Percentiles rank a stretch among this genome's conserved stretches.
phyloP scores from a whole-genome alignment of 2,113 vertebrate species.

The Protobothrops flavoviridis region DNA sequence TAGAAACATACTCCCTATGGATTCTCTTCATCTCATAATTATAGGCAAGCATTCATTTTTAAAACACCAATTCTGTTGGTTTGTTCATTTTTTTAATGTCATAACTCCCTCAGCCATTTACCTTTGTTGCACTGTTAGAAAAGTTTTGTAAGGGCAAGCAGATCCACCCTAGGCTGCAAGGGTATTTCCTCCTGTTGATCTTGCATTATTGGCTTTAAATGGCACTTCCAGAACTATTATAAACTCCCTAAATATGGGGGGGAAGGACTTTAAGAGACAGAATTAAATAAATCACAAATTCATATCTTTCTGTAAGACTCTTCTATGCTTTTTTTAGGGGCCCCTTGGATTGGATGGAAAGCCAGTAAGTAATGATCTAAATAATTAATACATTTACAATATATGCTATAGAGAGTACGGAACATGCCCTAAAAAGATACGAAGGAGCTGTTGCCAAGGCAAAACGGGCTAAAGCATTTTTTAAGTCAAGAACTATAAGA shows the following conservation, averaged over 20 bases:
- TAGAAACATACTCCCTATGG: background rate
- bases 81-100: background rate
- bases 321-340: conserved; percentile 74
- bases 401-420: background rate
- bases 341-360: conserved; percentile 95
- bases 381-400: background rate
- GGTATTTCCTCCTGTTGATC: background rate
- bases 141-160: background rate
- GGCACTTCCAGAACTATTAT: background rate
- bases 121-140: background rate
- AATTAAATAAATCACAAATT: background rate
- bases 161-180: background rate
- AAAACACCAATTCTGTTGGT: background rate
- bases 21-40: background rate
- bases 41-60: background rate
- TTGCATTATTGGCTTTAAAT: background rate
- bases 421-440: background rate
- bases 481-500: background rate
- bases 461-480: background rate
- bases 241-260: background rate
- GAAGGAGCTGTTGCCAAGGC: background rate
- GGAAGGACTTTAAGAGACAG: background rate
- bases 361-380: conserved; percentile 81
- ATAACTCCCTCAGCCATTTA: background rate
- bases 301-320: background rate